phyloP scores from a whole-genome alignment of 2,888 invertebrate species.

The Diloba caeruleocephala region DNA sequence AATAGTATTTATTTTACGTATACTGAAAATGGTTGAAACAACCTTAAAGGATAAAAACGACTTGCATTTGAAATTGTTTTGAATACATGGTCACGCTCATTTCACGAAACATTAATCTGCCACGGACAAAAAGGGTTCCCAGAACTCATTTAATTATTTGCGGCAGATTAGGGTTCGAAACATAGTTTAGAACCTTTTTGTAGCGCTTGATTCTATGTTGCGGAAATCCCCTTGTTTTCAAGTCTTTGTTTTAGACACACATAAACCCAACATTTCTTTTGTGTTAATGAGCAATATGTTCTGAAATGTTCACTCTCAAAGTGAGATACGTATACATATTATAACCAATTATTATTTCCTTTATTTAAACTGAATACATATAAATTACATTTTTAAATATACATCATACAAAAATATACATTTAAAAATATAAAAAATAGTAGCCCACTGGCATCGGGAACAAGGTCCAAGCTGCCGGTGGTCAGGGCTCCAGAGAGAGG shows the following conservation, averaged over 20 bases:
- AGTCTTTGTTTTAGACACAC: slow-evolving; percentile 31
- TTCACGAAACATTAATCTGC: slow-evolving; percentile 41
- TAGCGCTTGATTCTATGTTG: slow-evolving; percentile 35
- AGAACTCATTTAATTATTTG: slow-evolving; percentile 53
- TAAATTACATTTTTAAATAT: too few species aligned
- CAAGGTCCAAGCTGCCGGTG: too few species aligned
- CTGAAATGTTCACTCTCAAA: slow-evolving; percentile 3
- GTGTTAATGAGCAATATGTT: slow-evolving; percentile 4
- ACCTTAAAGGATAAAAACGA: slow-evolving; percentile 11
- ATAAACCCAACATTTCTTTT: slow-evolving; percentile 20
- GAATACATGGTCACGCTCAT: slow-evolving; percentile 20
- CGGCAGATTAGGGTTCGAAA: slow-evolving; percentile 42
- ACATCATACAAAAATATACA: too few species aligned
- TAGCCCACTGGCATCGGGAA: too few species aligned
- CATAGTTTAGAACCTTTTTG: slow-evolving; percentile 53
- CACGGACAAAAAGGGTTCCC: slow-evolving; percentile 30
- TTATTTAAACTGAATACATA: too few species aligned
- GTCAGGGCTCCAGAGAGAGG: too few species aligned
- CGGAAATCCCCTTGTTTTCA: slow-evolving; percentile 22
- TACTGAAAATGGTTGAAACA: slow-evolving; percentile 7
- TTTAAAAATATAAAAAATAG: too few species aligned
- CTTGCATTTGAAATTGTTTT: slow-evolving; percentile 40
- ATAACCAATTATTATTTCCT: too few species aligned
- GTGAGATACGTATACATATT: background rate
- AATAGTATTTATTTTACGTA: slow-evolving; percentile 12